Evolutionary conservation across 2,888 invertebrate species (phyloP), one percentile per base, ranked within the genome.

Genomic region (Bombyx huttoni): DNA sequence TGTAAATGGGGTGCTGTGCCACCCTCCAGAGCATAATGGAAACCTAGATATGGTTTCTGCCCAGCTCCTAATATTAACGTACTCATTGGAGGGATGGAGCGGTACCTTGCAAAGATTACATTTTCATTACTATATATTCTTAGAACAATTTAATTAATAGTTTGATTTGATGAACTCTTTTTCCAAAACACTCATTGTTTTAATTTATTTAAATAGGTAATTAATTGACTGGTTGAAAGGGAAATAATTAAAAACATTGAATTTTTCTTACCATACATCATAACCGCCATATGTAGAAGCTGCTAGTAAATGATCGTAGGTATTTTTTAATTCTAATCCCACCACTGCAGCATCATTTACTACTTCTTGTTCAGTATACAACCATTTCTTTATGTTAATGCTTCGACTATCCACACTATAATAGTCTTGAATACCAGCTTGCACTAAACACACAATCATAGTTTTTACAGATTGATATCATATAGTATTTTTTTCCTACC

Each of bases 11-110:
- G 94, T 13, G 93, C 89, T 8, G 78, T 82, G 52, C 93, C 93
- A 24, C 97, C 97, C 90, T 98, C 98, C 52, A 96, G 88, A 7
- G 96, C 96, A 79, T 94, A 95, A 79, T 96, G 97, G 78, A 96
- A 97, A 1, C 95, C 96, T 54, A 96, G 75, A 78, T 93, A 98
- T 0, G 98, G 98, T 55, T 93, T 92, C 7, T 91, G 90, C 0
- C 98, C 98, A 8, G 92, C 92, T 9, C 93, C 93, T 47, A 96
- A 75, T 46, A 96, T 92, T 50, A 96, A 83, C 14, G 92, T 92
- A 56, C 93, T 93, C 51, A 94, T 92, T 1, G 95, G 93, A 0
- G 96, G 94, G 54, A 93, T 91, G 7, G 93, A 91, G 49, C 93
- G 89, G 57, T 93, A 93, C 75, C 91, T 92, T 58, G 14, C 0